Percentiles rank a stretch among this genome's conserved stretches.
Conservation (phyloP, 2,113 vertebrate genomes). For the Nicator chloris region DNA sequence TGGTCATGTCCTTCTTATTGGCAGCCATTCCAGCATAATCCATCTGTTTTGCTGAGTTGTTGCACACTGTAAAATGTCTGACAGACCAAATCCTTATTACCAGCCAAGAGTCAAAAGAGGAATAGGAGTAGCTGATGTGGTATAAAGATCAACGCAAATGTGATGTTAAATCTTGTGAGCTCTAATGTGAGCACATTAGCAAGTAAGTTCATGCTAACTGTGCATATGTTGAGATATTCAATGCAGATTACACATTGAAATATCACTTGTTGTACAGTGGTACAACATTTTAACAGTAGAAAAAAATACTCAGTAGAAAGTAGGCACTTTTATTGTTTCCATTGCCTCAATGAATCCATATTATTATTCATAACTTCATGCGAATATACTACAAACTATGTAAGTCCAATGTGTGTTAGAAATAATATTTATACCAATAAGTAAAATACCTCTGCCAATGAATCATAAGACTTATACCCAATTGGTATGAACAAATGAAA, state of each 20-base stretch:
- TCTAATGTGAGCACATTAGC: background rate
- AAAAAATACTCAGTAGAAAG: background rate
- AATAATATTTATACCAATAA: background rate
- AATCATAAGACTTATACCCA: background rate
- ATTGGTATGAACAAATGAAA: background rate
- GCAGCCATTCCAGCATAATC: background rate
- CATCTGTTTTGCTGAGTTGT: background rate
- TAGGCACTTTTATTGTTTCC: background rate
- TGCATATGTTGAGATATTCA: background rate
- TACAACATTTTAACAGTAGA: background rate
- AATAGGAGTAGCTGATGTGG: background rate
- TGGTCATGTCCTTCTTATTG: background rate
- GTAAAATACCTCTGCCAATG: background rate
- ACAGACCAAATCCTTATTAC: background rate
- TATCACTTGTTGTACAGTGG: background rate
- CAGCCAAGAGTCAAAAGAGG: background rate
- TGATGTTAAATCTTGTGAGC: background rate
- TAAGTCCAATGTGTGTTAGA: background rate
- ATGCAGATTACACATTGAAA: background rate
- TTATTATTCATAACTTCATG: background rate
- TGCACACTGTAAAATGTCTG: background rate
- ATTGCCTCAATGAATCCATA: background rate
- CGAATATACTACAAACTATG: background rate
- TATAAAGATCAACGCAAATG: background rate
- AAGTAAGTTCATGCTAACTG: background rate